Percentiles rank a stretch among this genome's conserved stretches.
These are phyloP conservation scores for Saccopteryx bilineata DNA, from an alignment of 2,113 vertebrate species.

Conservation along the genomic window DNA sequence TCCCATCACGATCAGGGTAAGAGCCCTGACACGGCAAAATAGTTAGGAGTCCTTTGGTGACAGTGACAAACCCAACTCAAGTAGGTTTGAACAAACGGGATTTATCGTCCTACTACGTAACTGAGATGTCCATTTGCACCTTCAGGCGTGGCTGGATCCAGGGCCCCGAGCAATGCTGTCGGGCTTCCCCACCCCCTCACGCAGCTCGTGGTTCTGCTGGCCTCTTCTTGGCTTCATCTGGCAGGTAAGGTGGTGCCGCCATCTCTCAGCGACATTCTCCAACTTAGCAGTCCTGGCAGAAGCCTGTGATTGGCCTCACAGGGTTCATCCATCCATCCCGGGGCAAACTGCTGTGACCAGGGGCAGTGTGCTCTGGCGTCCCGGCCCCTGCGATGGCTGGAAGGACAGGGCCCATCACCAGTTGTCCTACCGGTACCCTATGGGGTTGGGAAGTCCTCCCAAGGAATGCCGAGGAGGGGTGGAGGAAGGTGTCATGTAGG, in stretches of 20 bases:
- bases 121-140: neutral
- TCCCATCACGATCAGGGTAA: neutral
- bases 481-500: fast-evolving
- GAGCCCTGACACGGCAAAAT: neutral
- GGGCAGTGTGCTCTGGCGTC: neutral
- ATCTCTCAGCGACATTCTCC: neutral
- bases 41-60: neutral
- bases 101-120: neutral
- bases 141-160: neutral
- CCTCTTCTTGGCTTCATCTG: neutral
- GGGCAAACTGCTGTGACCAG: neutral
- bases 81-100: neutral
- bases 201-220: neutral
- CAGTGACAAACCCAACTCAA: neutral
- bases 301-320: too few species aligned
- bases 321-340: neutral
- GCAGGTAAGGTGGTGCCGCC: neutral
- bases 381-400: neutral
- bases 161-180: fast-evolving
- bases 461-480: neutral
- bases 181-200: fast-evolving
- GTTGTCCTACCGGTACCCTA: fast-evolving
- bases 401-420: neutral
- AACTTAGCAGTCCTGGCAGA: neutral
- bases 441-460: neutral